These are phyloP conservation scores for Montipora capitata DNA, from an alignment of 92 coral and sea anemone genomes.

Conservation along the genomic window DNA sequence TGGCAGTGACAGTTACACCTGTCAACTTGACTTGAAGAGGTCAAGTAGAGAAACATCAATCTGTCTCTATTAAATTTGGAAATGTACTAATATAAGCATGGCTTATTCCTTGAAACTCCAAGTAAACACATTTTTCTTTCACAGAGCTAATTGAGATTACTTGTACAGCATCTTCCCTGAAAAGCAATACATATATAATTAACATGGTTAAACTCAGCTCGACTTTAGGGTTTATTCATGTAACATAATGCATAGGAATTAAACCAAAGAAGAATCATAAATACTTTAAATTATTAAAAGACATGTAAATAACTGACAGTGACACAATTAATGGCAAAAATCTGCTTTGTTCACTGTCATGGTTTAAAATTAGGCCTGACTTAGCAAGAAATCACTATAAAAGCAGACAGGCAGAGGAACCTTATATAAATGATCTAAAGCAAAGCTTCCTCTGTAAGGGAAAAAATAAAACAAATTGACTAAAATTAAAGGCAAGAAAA, in stretches of 20 bases:
- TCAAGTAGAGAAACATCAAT: constrained; percentile 7
- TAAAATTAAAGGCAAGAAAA: background rate
- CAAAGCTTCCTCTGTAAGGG: constrained; percentile 7
- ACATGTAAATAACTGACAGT: constrained; percentile 1
- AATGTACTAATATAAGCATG: constrained; percentile 43
- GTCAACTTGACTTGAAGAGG: constrained; percentile 1
- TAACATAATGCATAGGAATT: background rate
- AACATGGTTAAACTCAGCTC: background rate
- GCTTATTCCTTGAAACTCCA: constrained; percentile 42
- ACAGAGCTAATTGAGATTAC: constrained; percentile 13
- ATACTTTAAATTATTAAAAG: constrained; percentile 11
- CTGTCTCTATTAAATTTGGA: constrained; percentile 43
- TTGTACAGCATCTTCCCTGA: constrained; percentile 38
- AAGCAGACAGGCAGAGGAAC: constrained; percentile 5
- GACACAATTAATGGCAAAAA: constrained; percentile 8
- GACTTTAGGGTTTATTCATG: constrained; percentile 3
- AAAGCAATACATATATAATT: constrained; percentile 6
- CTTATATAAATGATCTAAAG: background rate
- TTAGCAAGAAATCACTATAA: background rate
- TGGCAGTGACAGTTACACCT: constrained; percentile 22
- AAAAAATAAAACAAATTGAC: background rate
- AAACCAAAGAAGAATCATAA: constrained; percentile 8
- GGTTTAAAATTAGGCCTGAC: background rate
- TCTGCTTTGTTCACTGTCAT: constrained; percentile 3
- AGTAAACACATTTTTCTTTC: constrained; percentile 24